These are phyloP conservation scores for Philotrypesis tridentata DNA, from an alignment of 1,140 invertebrate genomes.

Conservation along the genomic window DNA sequence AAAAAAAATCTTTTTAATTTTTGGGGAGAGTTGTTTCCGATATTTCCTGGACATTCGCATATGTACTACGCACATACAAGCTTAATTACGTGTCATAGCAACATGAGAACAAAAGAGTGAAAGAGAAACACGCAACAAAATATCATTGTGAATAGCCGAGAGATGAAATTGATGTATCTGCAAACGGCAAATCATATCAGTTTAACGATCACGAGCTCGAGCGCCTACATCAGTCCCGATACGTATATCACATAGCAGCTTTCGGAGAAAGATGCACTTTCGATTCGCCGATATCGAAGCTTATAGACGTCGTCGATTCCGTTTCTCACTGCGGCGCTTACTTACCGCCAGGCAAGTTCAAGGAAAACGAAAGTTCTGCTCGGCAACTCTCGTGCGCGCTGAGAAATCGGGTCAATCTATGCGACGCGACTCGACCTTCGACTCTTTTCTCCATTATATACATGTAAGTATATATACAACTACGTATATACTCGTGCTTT, in stretches of 20 bases:
- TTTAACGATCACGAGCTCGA: background rate
- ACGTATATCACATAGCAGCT: background rate
- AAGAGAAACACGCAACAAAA: background rate
- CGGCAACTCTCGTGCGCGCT: too few relatives aligned
- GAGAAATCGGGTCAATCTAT: background rate
- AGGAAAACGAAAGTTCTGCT: conserved; percentile 62
- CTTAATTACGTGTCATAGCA: too few relatives aligned
- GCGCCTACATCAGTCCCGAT: background rate
- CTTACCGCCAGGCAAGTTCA: conserved; percentile 58
- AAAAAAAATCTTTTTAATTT: too few relatives aligned
- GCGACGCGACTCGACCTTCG: background rate
- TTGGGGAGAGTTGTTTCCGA: too few relatives aligned
- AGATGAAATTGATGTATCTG: background rate
- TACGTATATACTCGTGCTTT: background rate
- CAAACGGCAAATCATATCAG: background rate
- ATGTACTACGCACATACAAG: too few relatives aligned
- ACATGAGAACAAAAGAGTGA: too few relatives aligned
- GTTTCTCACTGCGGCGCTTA: background rate
- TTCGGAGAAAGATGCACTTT: conserved; percentile 4
- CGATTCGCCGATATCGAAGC: conserved; percentile 10
- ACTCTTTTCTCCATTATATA: background rate
- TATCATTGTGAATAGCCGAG: background rate
- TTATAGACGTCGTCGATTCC: background rate
- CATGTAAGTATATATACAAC: too few relatives aligned
- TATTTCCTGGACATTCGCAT: too few relatives aligned